A percentile compares a stretch with the other conserved stretches of the same genome.
phyloP scores from a whole-genome alignment of 2,888 invertebrate genomes.

The Nephrotoma guestfalica region DNA sequence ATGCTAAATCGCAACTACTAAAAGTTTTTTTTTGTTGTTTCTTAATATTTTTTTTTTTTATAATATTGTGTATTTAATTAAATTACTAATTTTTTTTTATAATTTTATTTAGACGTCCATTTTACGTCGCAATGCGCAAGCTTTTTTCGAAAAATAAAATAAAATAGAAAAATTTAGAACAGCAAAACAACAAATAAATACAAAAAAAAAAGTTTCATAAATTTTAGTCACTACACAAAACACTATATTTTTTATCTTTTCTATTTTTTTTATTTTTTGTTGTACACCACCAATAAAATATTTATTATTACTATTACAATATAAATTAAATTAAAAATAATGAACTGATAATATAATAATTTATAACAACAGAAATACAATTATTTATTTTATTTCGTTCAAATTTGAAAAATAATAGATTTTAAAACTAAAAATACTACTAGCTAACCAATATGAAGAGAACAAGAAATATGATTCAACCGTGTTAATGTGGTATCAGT shows the following conservation, averaged over 20 bases:
- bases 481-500: conserved; percentile 2
- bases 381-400: background rate
- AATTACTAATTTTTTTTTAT: background rate
- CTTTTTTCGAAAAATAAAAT: background rate
- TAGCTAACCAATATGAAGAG: background rate
- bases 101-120: background rate
- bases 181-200: background rate
- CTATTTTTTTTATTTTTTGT: too few species aligned
- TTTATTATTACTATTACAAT: background rate
- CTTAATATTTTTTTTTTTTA: background rate
- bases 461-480: background rate
- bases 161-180: conserved; percentile 1
- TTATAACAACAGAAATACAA: background rate
- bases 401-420: background rate
- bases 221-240: conserved; percentile 1
- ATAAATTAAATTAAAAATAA: background rate
- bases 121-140: conserved; percentile 1
- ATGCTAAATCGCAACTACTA: conserved; percentile 2
- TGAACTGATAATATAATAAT: background rate
- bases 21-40: conserved; percentile 6
- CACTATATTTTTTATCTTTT: background rate
- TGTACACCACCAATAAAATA: background rate
- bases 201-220: background rate
- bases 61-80: background rate
- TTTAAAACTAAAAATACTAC: background rate